phyloP scores from a whole-genome alignment of 2,113 vertebrate species.

The Peromyscus leucopus region DNA sequence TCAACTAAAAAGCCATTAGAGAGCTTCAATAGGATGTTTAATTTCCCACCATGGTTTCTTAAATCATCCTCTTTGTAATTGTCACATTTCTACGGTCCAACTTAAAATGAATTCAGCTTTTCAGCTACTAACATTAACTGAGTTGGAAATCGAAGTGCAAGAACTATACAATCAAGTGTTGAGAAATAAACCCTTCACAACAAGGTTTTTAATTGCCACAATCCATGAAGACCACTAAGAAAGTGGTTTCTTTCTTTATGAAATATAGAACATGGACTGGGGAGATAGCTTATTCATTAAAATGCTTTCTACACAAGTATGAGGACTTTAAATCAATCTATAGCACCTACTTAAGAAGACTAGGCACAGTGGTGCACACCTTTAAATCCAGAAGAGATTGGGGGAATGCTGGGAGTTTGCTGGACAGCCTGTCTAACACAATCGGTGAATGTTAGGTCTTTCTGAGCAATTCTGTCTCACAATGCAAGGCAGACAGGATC shows the following conservation, averaged over 20 bases:
- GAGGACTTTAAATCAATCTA: not conserved
- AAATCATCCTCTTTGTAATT: conserved; percentile 40
- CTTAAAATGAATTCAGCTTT: conserved; percentile 63
- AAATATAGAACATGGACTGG: not conserved
- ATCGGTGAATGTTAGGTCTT: not conserved
- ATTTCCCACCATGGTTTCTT: conserved; percentile 58
- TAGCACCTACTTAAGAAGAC: not conserved
- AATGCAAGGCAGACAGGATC: not conserved
- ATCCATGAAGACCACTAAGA: not conserved
- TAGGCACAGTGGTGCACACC: not conserved
- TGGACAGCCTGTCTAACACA: not conserved
- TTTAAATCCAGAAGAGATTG: not conserved
- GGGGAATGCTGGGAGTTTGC: not conserved
- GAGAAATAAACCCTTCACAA: not conserved
- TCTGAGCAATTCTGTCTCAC: not conserved
- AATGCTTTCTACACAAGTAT: not conserved
- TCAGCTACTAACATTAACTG: conserved; percentile 60
- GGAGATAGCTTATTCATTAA: too few species aligned
- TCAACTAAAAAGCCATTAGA: conserved; percentile 39
- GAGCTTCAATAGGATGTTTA: conserved; percentile 31
- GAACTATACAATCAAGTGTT: conserved; percentile 26
- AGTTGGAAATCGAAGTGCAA: conserved; percentile 64
- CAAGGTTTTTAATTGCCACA: not conserved
- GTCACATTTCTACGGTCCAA: conserved; percentile 59
- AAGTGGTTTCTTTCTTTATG: not conserved